These are phyloP conservation scores for Erynnis tages DNA, from an alignment of 2,888 invertebrate genomes.

Conservation along the genomic window DNA sequence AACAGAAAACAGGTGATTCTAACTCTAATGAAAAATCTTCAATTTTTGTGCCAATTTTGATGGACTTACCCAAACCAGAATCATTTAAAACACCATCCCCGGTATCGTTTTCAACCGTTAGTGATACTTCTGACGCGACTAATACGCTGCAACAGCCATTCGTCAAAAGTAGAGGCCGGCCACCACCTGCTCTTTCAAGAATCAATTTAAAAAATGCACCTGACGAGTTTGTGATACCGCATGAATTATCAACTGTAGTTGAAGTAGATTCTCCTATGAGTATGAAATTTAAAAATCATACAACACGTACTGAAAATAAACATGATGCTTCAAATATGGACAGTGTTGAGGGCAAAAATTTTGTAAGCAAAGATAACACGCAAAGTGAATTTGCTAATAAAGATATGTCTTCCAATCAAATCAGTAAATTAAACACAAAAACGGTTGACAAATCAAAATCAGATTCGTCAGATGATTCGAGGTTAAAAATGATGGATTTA, in stretches of 20 bases:
- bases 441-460: slow-evolving; percentile 31
- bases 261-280: slow-evolving; percentile 86
- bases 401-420: slow-evolving; percentile 41
- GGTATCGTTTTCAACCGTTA: slow-evolving; percentile 28
- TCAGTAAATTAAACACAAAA: neutral
- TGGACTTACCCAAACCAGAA: slow-evolving; percentile 60
- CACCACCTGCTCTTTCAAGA: slow-evolving; percentile 70
- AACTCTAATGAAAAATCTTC: slow-evolving; percentile 32
- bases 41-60: slow-evolving; percentile 51
- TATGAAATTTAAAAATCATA: slow-evolving; percentile 59
- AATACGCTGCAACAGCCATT: slow-evolving; percentile 22
- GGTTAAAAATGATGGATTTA: slow-evolving; percentile 69
- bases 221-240: slow-evolving; percentile 62
- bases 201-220: slow-evolving; percentile 58
- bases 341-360: slow-evolving; percentile 21
- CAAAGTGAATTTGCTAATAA: slow-evolving; percentile 3
- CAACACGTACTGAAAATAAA: slow-evolving; percentile 43
- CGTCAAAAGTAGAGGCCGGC: slow-evolving; percentile 51
- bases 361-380: slow-evolving; percentile 20
- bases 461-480: slow-evolving; percentile 58
- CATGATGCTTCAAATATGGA: slow-evolving; percentile 31
- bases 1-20: slow-evolving; percentile 30
- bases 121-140: slow-evolving; percentile 33
- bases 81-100: slow-evolving; percentile 36
- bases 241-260: slow-evolving; percentile 85